Percentiles rank a stretch among this genome's conserved stretches.
phyloP scores from a whole-genome alignment of 2,113 vertebrate genomes.

The Fregetta grallaria region DNA sequence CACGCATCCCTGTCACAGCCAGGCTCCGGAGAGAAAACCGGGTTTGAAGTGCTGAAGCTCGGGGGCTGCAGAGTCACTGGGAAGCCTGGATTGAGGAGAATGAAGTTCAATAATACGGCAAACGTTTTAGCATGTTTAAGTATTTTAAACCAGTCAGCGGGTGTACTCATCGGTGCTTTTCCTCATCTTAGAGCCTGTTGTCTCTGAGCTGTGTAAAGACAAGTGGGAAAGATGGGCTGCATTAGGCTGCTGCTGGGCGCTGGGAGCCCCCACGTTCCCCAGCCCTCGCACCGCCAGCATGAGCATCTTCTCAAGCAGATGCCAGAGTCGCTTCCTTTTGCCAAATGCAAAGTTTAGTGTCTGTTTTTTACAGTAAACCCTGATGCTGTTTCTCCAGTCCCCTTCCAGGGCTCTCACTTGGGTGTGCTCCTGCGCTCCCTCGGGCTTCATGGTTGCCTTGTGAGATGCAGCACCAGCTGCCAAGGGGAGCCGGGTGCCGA shows the following conservation, averaged over 20 bases:
- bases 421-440: neutral
- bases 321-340: neutral
- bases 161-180: neutral
- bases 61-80: neutral
- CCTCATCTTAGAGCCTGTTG: neutral
- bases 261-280: neutral
- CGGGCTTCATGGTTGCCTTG: neutral
- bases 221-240: neutral
- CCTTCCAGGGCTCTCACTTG: neutral
- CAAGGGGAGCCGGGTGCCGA: neutral
- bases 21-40: neutral
- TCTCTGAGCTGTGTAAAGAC: neutral
- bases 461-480: neutral
- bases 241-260: neutral
- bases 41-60: neutral
- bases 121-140: fast-evolving
- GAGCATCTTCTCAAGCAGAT: neutral
- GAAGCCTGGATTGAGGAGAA: neutral
- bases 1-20: neutral
- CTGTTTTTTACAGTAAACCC: neutral
- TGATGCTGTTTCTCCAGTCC: fast-evolving
- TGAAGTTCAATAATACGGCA: neutral
- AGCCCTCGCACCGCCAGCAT: neutral
- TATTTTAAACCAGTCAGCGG: neutral
- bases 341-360: neutral